Conservation (phyloP, 1,140 invertebrate genomes). For the Heliconius congener region DNA sequence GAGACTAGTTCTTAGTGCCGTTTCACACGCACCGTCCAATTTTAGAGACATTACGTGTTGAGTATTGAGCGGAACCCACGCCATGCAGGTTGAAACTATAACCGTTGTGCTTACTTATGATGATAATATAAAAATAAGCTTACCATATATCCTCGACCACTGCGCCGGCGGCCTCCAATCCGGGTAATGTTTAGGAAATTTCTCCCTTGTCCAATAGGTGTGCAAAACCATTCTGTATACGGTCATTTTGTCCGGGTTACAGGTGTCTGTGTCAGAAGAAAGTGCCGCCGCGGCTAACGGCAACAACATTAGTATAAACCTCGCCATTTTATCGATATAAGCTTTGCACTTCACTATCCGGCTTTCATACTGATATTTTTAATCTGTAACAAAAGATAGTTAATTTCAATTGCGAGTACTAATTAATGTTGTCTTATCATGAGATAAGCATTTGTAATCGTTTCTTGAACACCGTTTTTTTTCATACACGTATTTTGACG, state of each 20-base stretch:
- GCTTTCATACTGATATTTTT: conserved; percentile 40
- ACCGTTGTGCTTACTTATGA: background rate
- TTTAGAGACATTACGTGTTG: no score
- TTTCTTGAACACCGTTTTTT: background rate
- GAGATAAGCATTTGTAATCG: background rate
- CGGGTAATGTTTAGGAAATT: conserved; percentile 95
- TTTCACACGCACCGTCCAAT: no score
- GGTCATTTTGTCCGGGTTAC: conserved; percentile 84
- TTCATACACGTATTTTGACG: background rate
- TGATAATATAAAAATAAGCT: conserved; percentile 67
- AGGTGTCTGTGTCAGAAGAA: conserved; percentile 60
- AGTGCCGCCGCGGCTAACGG: conserved; percentile 51
- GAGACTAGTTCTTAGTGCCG: no score
- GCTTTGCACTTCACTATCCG: conserved; percentile 46
- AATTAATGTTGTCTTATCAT: background rate
- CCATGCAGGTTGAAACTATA: background rate
- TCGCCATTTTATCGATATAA: conserved; percentile 62
- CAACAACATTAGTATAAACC: conserved; percentile 54
- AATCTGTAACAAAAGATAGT: conserved; percentile 58
- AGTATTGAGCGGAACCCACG: no score
- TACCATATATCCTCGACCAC: conserved; percentile 94
- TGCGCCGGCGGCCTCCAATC: conserved; percentile 95
- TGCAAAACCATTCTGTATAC: conserved; percentile 92
- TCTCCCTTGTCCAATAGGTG: conserved; percentile 94
- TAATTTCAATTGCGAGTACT: background rate